Evolutionary conservation across 1,140 invertebrate genomes (phyloP).

Genomic region (Aleiodes sp.): DNA sequence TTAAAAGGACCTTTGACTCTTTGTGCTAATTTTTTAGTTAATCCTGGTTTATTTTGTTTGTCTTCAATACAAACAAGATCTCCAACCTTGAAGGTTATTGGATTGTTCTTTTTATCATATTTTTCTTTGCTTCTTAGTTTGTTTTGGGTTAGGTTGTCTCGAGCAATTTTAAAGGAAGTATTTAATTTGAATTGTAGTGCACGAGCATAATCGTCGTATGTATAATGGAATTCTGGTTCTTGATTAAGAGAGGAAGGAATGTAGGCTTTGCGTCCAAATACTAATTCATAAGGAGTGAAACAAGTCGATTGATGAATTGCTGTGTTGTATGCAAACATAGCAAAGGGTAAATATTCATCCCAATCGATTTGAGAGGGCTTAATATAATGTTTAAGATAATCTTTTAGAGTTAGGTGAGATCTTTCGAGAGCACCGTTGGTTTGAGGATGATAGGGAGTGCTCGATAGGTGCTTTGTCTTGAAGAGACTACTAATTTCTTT

Average conservation of each 20-base stretch:
- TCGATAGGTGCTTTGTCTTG: conserved; percentile 31
- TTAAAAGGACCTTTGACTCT: conserved; percentile 46
- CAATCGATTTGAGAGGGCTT: conserved; percentile 46
- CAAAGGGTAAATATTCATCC: conserved; percentile 47
- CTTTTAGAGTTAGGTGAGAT: conserved; percentile 36
- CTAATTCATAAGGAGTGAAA: conserved; percentile 39
- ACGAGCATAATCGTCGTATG: conserved; percentile 50
- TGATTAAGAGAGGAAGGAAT: neutral
- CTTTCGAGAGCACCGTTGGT: conserved; percentile 49
- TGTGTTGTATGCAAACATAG: conserved; percentile 59
- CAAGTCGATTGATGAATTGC: conserved; percentile 45
- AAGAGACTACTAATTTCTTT: neutral
- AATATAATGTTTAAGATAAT: conserved; percentile 43
- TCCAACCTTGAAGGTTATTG: conserved; percentile 35
- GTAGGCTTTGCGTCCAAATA: conserved; percentile 39
- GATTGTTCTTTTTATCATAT: conserved; percentile 52
- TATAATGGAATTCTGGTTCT: conserved; percentile 33
- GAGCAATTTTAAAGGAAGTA: conserved; percentile 46
- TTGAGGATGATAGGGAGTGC: conserved; percentile 43
- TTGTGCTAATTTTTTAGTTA: conserved; percentile 21
- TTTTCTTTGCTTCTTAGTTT: conserved; percentile 36
- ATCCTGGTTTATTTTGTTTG: neutral
- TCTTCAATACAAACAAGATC: conserved; percentile 35
- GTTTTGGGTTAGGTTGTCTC: conserved; percentile 36
- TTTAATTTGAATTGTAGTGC: conserved; percentile 50